Conservation (phyloP, 2,888 invertebrate genomes). For the Pegoplata infirma region DNA sequence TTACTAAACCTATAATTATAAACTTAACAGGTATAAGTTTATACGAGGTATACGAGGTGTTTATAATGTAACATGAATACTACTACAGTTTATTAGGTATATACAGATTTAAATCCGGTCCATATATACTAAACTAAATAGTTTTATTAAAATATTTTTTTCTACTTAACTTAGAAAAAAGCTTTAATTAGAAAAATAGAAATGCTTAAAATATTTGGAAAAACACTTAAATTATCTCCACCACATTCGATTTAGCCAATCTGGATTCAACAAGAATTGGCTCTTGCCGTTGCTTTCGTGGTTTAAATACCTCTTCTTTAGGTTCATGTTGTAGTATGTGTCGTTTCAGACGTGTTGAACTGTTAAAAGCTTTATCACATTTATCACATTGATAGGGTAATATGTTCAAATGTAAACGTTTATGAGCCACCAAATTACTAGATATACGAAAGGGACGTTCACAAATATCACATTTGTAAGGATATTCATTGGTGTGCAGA, state of each 20-base stretch:
- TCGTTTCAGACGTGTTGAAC: constrained; percentile 75
- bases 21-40: too few relatives aligned
- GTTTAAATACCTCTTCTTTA: constrained; percentile 49
- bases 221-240: constrained; percentile 51
- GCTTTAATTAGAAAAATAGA: background rate
- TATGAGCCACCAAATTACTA: constrained; percentile 76
- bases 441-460: constrained; percentile 74
- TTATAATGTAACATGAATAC: too few relatives aligned
- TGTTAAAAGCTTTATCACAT: constrained; percentile 75
- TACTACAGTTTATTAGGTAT: too few relatives aligned
- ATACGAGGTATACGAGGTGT: too few relatives aligned
- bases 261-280: constrained; percentile 53
- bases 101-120: too few relatives aligned
- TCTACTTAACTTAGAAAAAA: background rate
- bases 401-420: constrained; percentile 72
- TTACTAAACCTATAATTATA: too few relatives aligned
- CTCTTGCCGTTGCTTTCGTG: constrained; percentile 41
- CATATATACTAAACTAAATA: too few relatives aligned
- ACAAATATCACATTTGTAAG: constrained; percentile 74
- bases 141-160: too few relatives aligned
- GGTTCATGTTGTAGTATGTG: constrained; percentile 70
- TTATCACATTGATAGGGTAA: constrained; percentile 74
- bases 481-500: constrained; percentile 76
- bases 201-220: background rate
- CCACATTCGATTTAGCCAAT: constrained; percentile 63